A percentile compares a stretch with the other conserved stretches of the same genome.
These are phyloP conservation scores for Drosophila nr. fundita DNA, from an alignment of 2,888 invertebrate species.

Conservation along the genomic window DNA sequence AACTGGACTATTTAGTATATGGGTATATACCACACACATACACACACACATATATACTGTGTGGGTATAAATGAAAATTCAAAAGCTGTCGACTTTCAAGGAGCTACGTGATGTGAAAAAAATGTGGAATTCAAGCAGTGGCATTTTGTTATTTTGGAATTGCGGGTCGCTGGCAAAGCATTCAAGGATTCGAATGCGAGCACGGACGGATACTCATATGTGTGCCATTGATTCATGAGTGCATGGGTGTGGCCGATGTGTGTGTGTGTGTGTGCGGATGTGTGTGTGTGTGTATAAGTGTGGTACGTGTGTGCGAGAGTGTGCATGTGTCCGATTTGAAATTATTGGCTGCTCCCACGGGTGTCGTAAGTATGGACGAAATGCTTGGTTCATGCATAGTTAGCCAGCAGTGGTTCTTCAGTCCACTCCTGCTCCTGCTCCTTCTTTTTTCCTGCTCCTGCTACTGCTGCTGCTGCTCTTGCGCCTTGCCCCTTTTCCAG, in stretches of 20 bases:
- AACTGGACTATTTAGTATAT: not conserved
- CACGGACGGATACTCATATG: conserved; percentile 52
- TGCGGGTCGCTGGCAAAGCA: conserved; percentile 35
- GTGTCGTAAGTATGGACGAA: conserved; percentile 80
- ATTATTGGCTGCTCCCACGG: conserved; percentile 81
- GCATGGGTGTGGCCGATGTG: conserved; percentile 39
- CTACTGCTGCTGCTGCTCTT: not conserved
- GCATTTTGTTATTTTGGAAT: conserved; percentile 61
- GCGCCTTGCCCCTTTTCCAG: conserved; percentile 9
- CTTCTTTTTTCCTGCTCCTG: not conserved
- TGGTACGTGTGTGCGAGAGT: conserved; percentile 25
- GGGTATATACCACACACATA: not conserved
- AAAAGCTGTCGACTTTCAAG: conserved; percentile 41
- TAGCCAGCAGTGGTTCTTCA: conserved; percentile 35
- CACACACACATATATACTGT: not conserved
- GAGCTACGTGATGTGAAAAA: conserved; percentile 47
- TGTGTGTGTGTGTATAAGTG: conserved; percentile 2
- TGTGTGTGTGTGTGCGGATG: conserved; percentile 21
- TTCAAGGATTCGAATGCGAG: conserved; percentile 44
- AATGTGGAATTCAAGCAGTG: conserved; percentile 52
- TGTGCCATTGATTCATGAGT: conserved; percentile 78
- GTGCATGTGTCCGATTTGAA: conserved; percentile 75
- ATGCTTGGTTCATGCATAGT: conserved; percentile 72
- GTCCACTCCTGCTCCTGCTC: not conserved
- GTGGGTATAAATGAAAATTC: not conserved